Evolutionary conservation across 2,888 invertebrate genomes (phyloP), one percentile per base, ranked within the genome.

Genomic region (Mimachlamys varia): DNA sequence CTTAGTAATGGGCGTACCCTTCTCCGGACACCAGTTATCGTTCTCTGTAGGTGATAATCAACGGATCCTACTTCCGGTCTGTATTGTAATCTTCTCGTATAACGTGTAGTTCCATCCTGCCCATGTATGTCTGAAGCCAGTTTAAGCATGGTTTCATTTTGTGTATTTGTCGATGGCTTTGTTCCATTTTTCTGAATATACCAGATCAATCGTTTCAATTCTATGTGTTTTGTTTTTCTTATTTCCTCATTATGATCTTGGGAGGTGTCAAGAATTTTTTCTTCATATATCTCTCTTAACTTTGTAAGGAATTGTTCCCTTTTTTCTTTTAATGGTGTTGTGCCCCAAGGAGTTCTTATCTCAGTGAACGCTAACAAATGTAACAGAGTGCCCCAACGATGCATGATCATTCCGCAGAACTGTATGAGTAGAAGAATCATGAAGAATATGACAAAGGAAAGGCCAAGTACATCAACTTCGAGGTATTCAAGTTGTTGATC

Each of bases 341-440:
- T 27, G 0, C 13, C 44, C 27, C 53, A 44, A 0, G 27, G 49
- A 1, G 1, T 22, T 0, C 12, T 22, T 49, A 88, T 4, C 19
- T 88, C 49, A 1, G 38, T 88, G 12, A 50, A 88, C 19, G 50
- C 49, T 27, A 38, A 88, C 49, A 50, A 88, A 12, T 53, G 53
- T n/a, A 88, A 33, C 33, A 76, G 27, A 13, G 76, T 76, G 1
- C 76, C 76, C 76, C 44, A 53, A 5, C 96, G 92, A 90, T 96
- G 96, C 19, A 95, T 92, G 5, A 96, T 38, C 96, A 96, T 96
- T 19, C 95, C 95, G 62, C 95, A 19, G 91, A 96, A 94, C 92
- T 96, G 96, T 2, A 96, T 90, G 0, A 94, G n/a, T n/a, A 96
- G 92, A 19, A 96, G 93, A 3, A 95, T 22, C 0, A 94, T 89